These are phyloP conservation scores for Ashinkailepas kermadecensis DNA, from an alignment of 2,888 invertebrate genomes.

Conservation along the genomic window DNA sequence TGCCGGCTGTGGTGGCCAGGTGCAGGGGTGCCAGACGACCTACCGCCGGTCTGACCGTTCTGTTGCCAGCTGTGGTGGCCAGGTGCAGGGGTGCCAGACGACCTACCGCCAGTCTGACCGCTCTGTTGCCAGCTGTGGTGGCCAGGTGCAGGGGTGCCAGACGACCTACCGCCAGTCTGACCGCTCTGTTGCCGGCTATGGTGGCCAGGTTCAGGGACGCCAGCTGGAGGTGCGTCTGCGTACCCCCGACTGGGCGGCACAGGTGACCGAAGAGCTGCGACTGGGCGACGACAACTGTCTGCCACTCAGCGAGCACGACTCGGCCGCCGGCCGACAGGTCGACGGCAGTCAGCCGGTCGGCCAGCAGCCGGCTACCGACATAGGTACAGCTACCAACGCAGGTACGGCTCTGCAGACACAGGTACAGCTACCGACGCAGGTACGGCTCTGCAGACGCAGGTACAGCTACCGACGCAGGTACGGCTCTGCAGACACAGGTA, in stretches of 20 bases:
- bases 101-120: too few species aligned
- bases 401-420: too few species aligned
- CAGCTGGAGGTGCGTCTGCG: slow-evolving; percentile 62
- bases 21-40: neutral
- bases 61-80: too few species aligned
- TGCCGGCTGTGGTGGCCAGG: neutral
- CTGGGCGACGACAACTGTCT: slow-evolving; percentile 78
- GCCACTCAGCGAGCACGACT: slow-evolving; percentile 48
- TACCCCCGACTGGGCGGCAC: slow-evolving; percentile 74
- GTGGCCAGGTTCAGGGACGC: slow-evolving; percentile 42
- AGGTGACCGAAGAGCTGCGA: slow-evolving; percentile 71
- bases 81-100: too few species aligned
- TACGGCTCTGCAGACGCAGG: too few species aligned
- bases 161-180: neutral
- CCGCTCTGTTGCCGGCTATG: neutral
- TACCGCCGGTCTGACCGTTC: too few species aligned
- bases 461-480: too few species aligned
- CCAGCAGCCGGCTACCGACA: neutral
- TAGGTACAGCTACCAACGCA: neutral
- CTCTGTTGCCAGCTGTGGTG: too few species aligned
- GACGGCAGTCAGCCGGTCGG: neutral
- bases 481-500: too few species aligned
- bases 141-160: neutral
- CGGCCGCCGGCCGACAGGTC: neutral
- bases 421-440: too few species aligned